Evolutionary conservation across 2,797 vertebrate species (phyloP).

Genomic region (Rhinella marina): DNA sequence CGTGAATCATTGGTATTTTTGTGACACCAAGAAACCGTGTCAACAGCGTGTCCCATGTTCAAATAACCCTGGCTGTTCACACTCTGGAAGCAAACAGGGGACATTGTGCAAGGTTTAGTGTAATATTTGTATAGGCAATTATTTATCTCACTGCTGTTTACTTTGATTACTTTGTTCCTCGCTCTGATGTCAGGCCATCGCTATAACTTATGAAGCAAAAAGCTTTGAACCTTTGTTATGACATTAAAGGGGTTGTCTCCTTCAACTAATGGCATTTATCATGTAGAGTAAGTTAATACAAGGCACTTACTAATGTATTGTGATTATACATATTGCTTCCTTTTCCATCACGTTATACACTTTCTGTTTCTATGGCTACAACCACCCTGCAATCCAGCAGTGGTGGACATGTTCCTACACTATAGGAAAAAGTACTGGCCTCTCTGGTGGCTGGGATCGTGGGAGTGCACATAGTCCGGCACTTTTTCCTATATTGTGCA

Average conservation of each 20-base stretch:
- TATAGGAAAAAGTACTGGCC: no score
- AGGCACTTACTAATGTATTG: no score
- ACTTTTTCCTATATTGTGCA: no score
- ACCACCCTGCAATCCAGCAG: no score
- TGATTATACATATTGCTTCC: no score
- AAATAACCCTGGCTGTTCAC: not conserved
- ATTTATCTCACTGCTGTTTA: not conserved
- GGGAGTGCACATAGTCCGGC: no score
- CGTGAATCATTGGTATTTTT: not conserved
- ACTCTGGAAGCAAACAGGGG: not conserved
- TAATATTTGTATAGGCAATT: not conserved
- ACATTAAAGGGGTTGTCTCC: not conserved
- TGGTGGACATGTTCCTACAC: no score
- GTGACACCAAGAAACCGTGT: constrained; percentile 4
- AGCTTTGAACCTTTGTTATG: constrained; percentile 14
- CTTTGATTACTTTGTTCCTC: not conserved
- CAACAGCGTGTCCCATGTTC: not conserved
- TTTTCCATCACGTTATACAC: no score
- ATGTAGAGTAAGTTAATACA: no score
- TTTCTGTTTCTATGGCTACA: no score
- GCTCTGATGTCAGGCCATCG: not conserved
- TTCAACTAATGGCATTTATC: no score
- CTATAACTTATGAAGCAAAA: not conserved
- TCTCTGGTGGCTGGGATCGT: no score
- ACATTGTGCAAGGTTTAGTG: not conserved